phyloP scores from a whole-genome alignment of 2,888 invertebrate species.

The Dione juno region DNA sequence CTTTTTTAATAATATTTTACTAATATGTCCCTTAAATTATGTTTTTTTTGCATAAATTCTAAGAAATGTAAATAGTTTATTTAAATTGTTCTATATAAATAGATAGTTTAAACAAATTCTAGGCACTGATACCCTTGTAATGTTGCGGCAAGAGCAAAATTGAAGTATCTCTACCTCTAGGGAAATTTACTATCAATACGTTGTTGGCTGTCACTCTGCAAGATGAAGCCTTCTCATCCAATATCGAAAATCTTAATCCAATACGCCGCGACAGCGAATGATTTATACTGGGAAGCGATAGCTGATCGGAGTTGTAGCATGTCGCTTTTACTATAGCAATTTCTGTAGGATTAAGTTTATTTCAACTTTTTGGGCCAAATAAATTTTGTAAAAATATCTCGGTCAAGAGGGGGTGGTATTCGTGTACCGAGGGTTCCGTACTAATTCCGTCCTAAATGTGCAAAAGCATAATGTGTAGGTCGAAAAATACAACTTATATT shows the following conservation, averaged over 20 bases:
- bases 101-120: background rate
- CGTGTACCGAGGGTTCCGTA: no score
- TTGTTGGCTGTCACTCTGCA: conserved; percentile 62
- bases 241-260: conserved; percentile 79
- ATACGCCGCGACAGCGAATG: conserved; percentile 76
- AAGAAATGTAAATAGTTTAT: background rate
- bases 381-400: no score
- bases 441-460: no score
- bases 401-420: no score
- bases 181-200: conserved; percentile 66
- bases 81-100: background rate
- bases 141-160: background rate
- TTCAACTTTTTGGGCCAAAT: background rate
- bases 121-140: conserved; percentile 13
- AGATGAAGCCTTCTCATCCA: conserved; percentile 63
- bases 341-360: background rate
- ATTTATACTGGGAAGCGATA: conserved; percentile 70
- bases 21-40: no score
- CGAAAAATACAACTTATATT: no score
- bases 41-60: no score
- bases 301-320: conserved; percentile 62
- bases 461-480: no score
- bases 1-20: no score
- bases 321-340: conserved; percentile 44
- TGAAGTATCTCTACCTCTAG: conserved; percentile 53